Base-by-base conservation (phyloP, 2,888 invertebrate genomes). In the Drosophila anomalata region DNA sequence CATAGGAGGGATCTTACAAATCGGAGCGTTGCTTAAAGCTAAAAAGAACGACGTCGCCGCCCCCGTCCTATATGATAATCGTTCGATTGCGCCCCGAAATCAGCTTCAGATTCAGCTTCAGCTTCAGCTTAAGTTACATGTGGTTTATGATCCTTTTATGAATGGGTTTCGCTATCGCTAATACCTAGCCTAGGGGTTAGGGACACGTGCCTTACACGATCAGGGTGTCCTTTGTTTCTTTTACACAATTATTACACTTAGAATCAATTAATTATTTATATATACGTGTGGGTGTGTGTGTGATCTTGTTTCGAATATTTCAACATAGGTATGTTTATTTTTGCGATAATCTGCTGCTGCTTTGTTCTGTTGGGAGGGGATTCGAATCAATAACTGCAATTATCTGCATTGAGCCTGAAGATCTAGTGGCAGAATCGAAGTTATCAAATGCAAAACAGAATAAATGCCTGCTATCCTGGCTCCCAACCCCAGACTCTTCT, bases 1-100 rank as follows among this genome's bases (percentile, higher is more conserved):
- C 55, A 50, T 61, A 66, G 36, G 77, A 48, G 72, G 72, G 74
- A 59, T 54, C 53, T 71, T 83, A 63, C 41, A 71, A 75, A 61
- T 76, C 61, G 80, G 46, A 78, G 50, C 52, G 57, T 55, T 60
- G 79, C 82, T 87, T 81, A 87, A 71, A 80, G 85, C 87, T 87
- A 87, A 55, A 87, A 55, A 68, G 54, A 70, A 65, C 39, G 33
- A 36, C 48, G 46, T 63, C 62, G 58, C 53, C 65, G 51, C 7
- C 4, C 2, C 29, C 29, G 2, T 9, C 48, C 67, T 67, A 55
- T 24, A 5, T 65, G 22, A 41, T 62, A 17, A 36, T 46, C 54
- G 31, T n/a, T 31, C 29, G 39, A 51, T 29, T 52, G 60, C 56
- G 56, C 59, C 55, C 44, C 54, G 44, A 46, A 46, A 46, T 57